Conservation (phyloP, 2,888 invertebrate species). For the Agonum fuliginosum region DNA sequence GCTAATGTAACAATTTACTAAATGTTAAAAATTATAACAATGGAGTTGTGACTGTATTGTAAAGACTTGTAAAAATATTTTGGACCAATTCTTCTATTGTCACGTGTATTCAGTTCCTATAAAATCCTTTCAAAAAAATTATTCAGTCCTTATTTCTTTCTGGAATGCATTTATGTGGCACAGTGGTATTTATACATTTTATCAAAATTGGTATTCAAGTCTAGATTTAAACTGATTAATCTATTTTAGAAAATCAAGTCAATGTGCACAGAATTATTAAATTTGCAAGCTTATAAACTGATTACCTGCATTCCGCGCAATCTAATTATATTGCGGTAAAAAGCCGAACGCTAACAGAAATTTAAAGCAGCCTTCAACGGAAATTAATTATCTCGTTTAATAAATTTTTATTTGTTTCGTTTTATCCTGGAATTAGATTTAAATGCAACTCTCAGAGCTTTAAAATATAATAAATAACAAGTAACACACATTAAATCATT, state of each 20-base stretch:
- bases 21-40: too few relatives aligned
- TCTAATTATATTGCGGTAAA: constrained; percentile 25
- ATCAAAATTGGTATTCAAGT: constrained; percentile 1
- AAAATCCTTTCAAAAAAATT: neutral
- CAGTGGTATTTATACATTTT: constrained; percentile 18
- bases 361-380: neutral
- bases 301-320: constrained; percentile 23
- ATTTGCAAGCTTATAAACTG: constrained; percentile 27
- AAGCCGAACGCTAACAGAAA: neutral
- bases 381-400: constrained; percentile 15
- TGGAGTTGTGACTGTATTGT: constrained; percentile 7
- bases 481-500: neutral
- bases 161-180: constrained; percentile 23
- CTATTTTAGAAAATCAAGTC: constrained; percentile 2
- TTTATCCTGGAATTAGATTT: too few relatives aligned
- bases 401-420: too few relatives aligned
- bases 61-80: constrained; percentile 23
- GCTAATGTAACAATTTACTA: constrained; percentile 17
- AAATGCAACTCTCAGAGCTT: too few relatives aligned
- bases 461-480: neutral
- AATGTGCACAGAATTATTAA: constrained; percentile 30
- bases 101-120: constrained; percentile 11
- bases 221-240: too few relatives aligned
- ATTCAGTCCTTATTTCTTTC: constrained; percentile 16
- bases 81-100: constrained; percentile 22